Base-by-base conservation (phyloP, 2,888 invertebrate genomes). In the Archaeoteleia sp. region DNA sequence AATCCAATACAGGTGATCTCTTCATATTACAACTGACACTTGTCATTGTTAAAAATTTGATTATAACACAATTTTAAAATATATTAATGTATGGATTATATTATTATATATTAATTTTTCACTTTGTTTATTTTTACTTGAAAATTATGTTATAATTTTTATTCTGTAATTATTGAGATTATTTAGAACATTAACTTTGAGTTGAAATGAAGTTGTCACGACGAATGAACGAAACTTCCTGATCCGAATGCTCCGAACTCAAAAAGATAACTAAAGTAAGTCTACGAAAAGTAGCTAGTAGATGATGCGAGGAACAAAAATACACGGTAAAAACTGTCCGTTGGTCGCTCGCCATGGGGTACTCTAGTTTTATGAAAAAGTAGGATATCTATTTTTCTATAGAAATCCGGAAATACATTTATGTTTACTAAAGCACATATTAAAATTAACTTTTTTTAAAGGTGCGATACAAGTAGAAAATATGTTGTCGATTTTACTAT, bases 301-400 rank as follows among this genome's bases (percentile, higher is more conserved):
- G 29, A 5, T 35, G 25, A 9, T 42, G 1, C 7, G 25, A 42
- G 25, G 43, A 49, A 54, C 63, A 35, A 32, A 62, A 67, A 54
- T 60, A 70, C 14, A 25, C 17, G 15, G 27, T 17, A 42, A 48
- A 13, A 60, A 58, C 74, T 62, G 49, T 74, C 72, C 78, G 75
- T 77, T 77, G 78, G 77, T 78, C 74, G 37, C 80, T 77, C 74
- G 46, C 78, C 73, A 74, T 80, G 81, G 73, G 81, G 75, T 49
- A 23, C 75, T 74, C 75, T 27, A 53, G 34, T 34, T 49, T 43
- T 40, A 4, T 5, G 20, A 20, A 2, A 20, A 5, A 20, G 2
- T 20, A 20, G 20, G 5, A 20, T 4, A 20, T 5, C 20, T 20
- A 20, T 20, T 20, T 4, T 20, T 5, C 3, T 5, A 5, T 20